Conservation (phyloP, 2,888 invertebrate genomes). For the Parochlus steinenii region DNA sequence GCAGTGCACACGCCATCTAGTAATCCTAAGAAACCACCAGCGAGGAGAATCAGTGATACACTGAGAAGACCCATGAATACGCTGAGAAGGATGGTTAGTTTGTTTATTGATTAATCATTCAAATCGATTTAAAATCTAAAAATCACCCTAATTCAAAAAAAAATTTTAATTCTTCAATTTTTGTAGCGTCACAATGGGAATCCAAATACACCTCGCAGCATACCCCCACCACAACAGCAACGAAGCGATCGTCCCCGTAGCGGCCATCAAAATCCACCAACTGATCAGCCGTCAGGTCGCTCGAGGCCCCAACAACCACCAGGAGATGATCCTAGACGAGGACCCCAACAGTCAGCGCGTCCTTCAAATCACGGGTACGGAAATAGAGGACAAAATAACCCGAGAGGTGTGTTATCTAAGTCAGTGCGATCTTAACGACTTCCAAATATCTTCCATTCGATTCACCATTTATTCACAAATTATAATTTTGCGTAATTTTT, state of each 20-base stretch:
- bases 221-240: constrained; percentile 35
- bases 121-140: neutral
- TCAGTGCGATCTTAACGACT: constrained; percentile 16
- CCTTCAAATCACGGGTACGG: constrained; percentile 49
- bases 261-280: constrained; percentile 15
- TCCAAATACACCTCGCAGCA: constrained; percentile 26
- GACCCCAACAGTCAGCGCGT: constrained; percentile 31
- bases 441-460: neutral
- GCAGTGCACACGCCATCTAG: constrained; percentile 99
- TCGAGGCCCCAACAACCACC: constrained; percentile 19
- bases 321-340: constrained; percentile 23
- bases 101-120: constrained; percentile 5
- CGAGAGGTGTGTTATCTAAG: constrained; percentile 41
- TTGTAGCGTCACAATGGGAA: constrained; percentile 29
- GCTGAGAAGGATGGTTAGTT: constrained; percentile 62
- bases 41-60: constrained; percentile 83
- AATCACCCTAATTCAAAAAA: neutral
- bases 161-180: neutral
- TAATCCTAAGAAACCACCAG: constrained; percentile 94
- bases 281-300: constrained; percentile 13
- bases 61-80: constrained; percentile 83
- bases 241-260: constrained; percentile 20
- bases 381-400: constrained; percentile 55
- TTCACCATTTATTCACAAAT: too few species aligned
- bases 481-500: too few species aligned